Percentiles rank a stretch among this genome's conserved stretches.
These are phyloP conservation scores for Melieria picta DNA, from an alignment of 2,888 invertebrate genomes.

Conservation along the genomic window DNA sequence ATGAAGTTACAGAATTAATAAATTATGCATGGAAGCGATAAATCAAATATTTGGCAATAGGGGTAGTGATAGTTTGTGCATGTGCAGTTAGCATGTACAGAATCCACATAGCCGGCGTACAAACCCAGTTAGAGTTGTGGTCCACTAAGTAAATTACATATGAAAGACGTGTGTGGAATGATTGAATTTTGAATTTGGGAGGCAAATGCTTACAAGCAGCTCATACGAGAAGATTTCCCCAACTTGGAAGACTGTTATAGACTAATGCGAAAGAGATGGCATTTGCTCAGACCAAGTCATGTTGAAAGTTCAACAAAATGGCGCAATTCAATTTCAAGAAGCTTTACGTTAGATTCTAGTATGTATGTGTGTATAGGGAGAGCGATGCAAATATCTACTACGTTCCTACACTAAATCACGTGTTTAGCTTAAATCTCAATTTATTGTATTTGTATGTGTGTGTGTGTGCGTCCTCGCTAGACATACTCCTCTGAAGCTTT, in stretches of 20 bases:
- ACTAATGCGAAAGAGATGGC: not conserved
- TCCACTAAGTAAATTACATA: too few relatives aligned
- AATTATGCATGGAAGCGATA: not conserved
- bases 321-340: slow-evolving; percentile 21
- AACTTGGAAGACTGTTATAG: too few relatives aligned
- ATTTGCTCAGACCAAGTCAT: slow-evolving; percentile 13
- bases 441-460: slow-evolving; percentile 7
- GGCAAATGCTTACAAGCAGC: too few relatives aligned
- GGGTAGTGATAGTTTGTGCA: not conserved
- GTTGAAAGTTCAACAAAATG: slow-evolving; percentile 17
- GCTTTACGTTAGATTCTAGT: slow-evolving; percentile 8
- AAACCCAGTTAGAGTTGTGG: too few relatives aligned
- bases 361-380: too few relatives aligned
- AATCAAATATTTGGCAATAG: slow-evolving; percentile 30
- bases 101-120: too few relatives aligned
- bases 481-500: slow-evolving; percentile 93
- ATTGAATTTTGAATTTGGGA: too few relatives aligned
- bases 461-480: slow-evolving; percentile 59
- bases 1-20: too few relatives aligned
- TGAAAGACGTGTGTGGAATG: too few relatives aligned
- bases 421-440: slow-evolving; percentile 18
- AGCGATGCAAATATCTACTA: not conserved
- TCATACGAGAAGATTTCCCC: too few relatives aligned
- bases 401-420: slow-evolving; percentile 29
- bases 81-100: too few relatives aligned